Conservation (phyloP, 1,140 invertebrate genomes). For the Caenorhabditis tropicalis region DNA sequence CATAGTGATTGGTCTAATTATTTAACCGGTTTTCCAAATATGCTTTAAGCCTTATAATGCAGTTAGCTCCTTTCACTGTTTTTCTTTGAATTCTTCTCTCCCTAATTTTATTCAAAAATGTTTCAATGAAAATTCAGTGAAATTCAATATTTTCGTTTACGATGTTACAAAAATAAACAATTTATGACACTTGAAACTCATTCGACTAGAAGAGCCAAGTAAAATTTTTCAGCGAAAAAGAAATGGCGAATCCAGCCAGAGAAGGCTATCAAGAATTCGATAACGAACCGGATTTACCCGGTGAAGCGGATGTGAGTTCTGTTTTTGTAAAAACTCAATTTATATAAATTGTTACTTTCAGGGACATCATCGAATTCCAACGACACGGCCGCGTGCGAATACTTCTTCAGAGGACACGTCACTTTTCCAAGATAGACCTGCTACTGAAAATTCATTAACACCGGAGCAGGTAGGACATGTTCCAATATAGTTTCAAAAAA, state of each 20-base stretch:
- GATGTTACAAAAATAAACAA: too few species aligned
- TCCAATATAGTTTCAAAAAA: background rate
- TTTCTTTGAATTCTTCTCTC: background rate
- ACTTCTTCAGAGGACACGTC: conserved; percentile 37
- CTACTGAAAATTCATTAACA: conserved; percentile 26
- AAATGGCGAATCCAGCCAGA: conserved; percentile 52
- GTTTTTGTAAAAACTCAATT: background rate
- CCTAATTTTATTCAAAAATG: background rate
- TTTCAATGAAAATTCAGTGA: background rate
- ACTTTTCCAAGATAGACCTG: conserved; percentile 43
- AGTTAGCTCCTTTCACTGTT: too few species aligned
- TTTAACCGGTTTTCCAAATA: background rate
- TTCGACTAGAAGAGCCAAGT: too few species aligned
- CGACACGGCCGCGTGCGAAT: background rate
- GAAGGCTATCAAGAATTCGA: conserved; percentile 53
- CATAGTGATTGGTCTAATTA: too few species aligned
- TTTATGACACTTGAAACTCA: too few species aligned
- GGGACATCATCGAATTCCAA: background rate
- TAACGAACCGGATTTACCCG: conserved; percentile 31
- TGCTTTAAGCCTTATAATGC: too few species aligned
- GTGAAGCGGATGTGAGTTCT: background rate
- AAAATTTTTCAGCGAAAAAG: background rate
- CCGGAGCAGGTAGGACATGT: conserved; percentile 31
- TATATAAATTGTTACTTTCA: background rate
- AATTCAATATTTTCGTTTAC: too few species aligned